Conservation (phyloP, 2,888 invertebrate genomes). For the Habrosyne pyritoides region DNA sequence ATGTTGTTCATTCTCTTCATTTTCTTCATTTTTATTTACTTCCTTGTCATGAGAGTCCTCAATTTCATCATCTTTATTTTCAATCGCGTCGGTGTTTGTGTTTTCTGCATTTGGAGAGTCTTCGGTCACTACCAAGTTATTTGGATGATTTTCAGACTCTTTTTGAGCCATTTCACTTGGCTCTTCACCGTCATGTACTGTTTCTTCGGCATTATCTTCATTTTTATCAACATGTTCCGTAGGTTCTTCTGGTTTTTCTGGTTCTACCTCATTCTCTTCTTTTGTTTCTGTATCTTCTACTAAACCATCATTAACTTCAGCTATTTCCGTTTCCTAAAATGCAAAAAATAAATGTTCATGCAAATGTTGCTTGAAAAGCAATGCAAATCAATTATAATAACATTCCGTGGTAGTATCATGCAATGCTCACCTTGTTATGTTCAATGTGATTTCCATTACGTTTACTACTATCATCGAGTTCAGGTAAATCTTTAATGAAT, state of each 20-base stretch:
- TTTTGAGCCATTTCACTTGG: slow-evolving; percentile 20
- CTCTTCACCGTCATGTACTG: slow-evolving; percentile 20
- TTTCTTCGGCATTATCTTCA: slow-evolving; percentile 24
- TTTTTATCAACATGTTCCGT: slow-evolving; percentile 11
- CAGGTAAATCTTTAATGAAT: slow-evolving; percentile 71
- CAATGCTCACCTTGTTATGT: slow-evolving; percentile 62
- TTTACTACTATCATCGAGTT: slow-evolving; percentile 62
- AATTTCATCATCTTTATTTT: slow-evolving; percentile 15
- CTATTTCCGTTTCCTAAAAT: slow-evolving; percentile 67
- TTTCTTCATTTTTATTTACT: slow-evolving; percentile 11
- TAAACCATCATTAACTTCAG: slow-evolving; percentile 24
- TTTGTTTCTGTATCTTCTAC: slow-evolving; percentile 18
- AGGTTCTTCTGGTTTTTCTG: slow-evolving; percentile 12
- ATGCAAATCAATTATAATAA: slow-evolving; percentile 66
- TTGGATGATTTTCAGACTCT: slow-evolving; percentile 25
- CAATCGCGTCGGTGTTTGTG: slow-evolving; percentile 11
- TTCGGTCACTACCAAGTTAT: slow-evolving; percentile 7
- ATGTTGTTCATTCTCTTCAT: slow-evolving; percentile 15
- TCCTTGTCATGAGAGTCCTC: slow-evolving; percentile 13
- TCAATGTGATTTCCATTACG: slow-evolving; percentile 40
- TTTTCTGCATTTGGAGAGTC: slow-evolving; percentile 14
- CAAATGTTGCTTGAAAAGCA: slow-evolving; percentile 73
- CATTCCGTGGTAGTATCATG: slow-evolving; percentile 57
- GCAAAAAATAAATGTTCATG: slow-evolving; percentile 69
- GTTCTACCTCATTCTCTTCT: slow-evolving; percentile 19